Conservation (phyloP, 2,888 invertebrate species). For the Sinotaia quadrata region DNA sequence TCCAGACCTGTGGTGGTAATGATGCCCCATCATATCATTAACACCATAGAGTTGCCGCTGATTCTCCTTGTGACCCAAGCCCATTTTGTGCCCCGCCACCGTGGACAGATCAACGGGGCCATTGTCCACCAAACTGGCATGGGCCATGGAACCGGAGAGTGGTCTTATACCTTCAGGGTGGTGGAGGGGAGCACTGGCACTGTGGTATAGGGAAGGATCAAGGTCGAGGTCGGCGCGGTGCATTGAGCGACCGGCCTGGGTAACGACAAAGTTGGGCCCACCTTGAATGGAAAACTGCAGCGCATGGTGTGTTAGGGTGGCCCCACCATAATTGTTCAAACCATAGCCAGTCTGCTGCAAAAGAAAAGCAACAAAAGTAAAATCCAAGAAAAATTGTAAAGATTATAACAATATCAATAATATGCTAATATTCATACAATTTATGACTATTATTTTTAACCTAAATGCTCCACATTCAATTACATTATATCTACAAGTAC, state of each 20-base stretch:
- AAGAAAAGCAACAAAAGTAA: background rate
- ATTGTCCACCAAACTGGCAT: constrained; percentile 41
- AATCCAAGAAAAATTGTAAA: background rate
- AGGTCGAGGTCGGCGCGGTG: constrained; percentile 39
- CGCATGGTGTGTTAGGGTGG: constrained; percentile 40
- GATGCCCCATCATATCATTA: constrained; percentile 24
- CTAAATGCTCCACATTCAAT: too few species aligned
- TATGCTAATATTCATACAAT: background rate
- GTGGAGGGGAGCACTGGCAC: constrained; percentile 7
- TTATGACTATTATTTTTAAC: too few species aligned
- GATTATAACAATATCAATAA: background rate
- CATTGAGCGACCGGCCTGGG: constrained; percentile 43
- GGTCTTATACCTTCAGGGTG: constrained; percentile 13
- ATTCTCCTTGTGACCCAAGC: constrained; percentile 42
- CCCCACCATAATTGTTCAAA: constrained; percentile 22
- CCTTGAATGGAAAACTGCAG: constrained; percentile 41
- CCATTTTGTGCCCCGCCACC: constrained; percentile 43
- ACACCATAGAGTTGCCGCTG: constrained; percentile 34
- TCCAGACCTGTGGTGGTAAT: constrained; percentile 19
- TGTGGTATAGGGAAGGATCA: constrained; percentile 10
- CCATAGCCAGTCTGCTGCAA: constrained; percentile 17
- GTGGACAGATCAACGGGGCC: constrained; percentile 64
- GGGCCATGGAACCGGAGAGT: constrained; percentile 53
- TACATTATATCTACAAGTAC: too few species aligned
- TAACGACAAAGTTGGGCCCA: constrained; percentile 36